Conservation (phyloP, 2,888 invertebrate species). For the Graphium colonna region DNA sequence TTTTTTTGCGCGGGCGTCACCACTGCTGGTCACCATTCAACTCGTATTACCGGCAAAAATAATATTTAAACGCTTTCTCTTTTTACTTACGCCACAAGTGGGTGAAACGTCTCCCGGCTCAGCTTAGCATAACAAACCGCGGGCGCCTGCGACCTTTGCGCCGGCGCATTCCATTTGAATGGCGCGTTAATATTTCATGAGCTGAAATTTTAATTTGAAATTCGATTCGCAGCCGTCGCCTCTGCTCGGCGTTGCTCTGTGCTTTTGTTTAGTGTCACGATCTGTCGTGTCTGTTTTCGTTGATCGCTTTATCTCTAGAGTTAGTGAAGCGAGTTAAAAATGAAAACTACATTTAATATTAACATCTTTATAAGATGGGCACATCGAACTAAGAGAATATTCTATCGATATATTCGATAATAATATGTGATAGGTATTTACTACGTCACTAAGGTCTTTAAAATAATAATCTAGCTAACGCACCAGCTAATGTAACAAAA, state of each 20-base stretch:
- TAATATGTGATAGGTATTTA: background rate
- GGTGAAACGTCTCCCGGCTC: slow-evolving; percentile 42
- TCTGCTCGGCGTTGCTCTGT: slow-evolving; percentile 28
- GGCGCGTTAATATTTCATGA: slow-evolving; percentile 68
- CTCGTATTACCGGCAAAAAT: too few species aligned
- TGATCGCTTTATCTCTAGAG: background rate
- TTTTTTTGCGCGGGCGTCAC: too few species aligned
- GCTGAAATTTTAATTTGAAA: slow-evolving; percentile 59
- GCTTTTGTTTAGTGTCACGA: slow-evolving; percentile 23
- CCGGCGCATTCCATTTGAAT: slow-evolving; percentile 60
- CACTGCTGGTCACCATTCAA: too few species aligned
- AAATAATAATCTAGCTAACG: too few species aligned
- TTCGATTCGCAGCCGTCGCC: slow-evolving; percentile 38
- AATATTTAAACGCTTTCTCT: slow-evolving; percentile 34
- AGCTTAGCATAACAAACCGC: slow-evolving; percentile 58
- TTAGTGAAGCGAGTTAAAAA: background rate
- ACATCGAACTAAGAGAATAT: too few species aligned
- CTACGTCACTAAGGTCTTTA: too few species aligned
- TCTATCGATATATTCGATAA: background rate
- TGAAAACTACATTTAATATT: background rate
- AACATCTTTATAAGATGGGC: background rate
- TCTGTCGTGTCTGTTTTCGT: background rate
- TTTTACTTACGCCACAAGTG: slow-evolving; percentile 30
- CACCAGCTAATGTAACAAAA: too few species aligned
- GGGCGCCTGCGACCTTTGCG: slow-evolving; percentile 53